phyloP scores from a whole-genome alignment of 2,113 vertebrate species.

The Madoqua kirkii region DNA sequence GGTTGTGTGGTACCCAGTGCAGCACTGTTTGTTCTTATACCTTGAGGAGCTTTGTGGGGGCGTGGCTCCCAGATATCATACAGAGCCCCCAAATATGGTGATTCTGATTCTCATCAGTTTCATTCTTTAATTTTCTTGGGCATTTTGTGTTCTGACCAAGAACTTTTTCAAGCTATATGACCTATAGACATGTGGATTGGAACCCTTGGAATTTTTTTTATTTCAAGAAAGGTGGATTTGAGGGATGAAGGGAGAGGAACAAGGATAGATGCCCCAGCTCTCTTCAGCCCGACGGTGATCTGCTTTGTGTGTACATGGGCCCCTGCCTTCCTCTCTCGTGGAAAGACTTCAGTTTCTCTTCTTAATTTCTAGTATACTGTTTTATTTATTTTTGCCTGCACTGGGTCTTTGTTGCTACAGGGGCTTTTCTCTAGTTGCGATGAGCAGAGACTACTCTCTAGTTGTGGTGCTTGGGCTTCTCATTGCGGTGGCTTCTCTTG shows the following conservation, averaged over 20 bases:
- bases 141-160: not conserved
- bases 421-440: not conserved
- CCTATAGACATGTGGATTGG: not conserved
- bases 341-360: not conserved
- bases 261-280: not conserved
- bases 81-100: not conserved
- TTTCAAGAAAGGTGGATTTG: not conserved
- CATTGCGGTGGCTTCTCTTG: not conserved
- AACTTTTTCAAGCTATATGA: not conserved
- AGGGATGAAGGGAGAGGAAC: not conserved
- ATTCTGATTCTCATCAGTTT: not conserved
- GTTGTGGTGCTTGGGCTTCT: not conserved
- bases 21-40: not conserved
- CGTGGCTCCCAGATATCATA: not conserved
- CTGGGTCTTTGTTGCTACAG: not conserved
- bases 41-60: not conserved
- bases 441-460: not conserved
- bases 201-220: conserved; percentile 24
- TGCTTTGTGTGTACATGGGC: conserved; percentile 42
- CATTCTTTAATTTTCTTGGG: not conserved
- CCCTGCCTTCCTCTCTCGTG: conserved; percentile 47
- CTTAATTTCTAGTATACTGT: not conserved
- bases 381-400: not conserved
- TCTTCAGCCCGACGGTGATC: not conserved
- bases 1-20: not conserved